These are phyloP conservation scores for Axis porcinus DNA, from an alignment of 2,113 vertebrate genomes.

Conservation along the genomic window DNA sequence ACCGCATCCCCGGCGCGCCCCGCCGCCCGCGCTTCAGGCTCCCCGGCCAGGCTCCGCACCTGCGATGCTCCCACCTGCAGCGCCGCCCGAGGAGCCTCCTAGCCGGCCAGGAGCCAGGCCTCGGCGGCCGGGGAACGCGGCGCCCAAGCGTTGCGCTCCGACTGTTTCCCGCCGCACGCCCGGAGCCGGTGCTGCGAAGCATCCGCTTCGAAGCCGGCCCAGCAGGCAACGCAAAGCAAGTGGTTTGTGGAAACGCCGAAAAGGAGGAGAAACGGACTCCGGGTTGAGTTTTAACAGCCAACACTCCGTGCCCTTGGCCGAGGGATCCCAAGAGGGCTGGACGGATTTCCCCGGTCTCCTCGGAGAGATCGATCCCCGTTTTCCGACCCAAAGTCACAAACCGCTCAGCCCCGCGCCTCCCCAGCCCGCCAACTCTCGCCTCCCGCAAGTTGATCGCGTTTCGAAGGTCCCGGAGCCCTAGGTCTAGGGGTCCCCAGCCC, in stretches of 20 bases:
- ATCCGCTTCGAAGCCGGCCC: neutral
- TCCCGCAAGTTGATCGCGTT: neutral
- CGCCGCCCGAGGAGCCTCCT: neutral
- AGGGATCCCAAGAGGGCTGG: fast-evolving
- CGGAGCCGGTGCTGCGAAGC: neutral
- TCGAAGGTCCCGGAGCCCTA: neutral
- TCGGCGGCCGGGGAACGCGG: neutral
- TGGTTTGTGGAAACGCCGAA: neutral
- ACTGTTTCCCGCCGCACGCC: neutral
- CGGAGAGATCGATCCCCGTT: neutral
- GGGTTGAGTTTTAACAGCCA: fast-evolving
- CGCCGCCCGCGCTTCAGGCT: neutral
- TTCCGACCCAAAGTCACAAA: neutral
- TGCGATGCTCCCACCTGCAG: constrained; percentile 50
- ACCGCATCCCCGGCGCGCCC: neutral
- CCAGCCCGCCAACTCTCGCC: neutral
- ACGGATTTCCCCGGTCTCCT: neutral
- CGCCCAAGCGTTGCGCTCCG: neutral
- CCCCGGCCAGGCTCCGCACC: neutral
- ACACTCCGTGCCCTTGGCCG: neutral
- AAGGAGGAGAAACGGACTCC: neutral
- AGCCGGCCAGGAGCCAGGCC: neutral
- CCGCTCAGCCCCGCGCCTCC: neutral
- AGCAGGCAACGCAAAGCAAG: neutral
- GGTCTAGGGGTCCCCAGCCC: neutral